Base-by-base conservation (phyloP, 1,140 invertebrate genomes). In the Bathynomus jamesi region DNA sequence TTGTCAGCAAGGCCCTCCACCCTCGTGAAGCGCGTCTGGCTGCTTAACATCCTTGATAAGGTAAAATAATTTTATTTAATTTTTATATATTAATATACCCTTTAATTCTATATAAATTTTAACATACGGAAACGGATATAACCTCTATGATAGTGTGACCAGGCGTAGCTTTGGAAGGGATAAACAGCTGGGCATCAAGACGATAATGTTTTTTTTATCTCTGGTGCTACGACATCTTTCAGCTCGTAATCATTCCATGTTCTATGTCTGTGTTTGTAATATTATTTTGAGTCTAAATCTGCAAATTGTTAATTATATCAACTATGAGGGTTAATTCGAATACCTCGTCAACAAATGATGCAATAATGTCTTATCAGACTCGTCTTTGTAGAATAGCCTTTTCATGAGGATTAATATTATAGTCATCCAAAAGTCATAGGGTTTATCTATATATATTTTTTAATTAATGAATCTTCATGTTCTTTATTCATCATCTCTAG, bases 281-380 rank as follows among this genome's bases (percentile, higher is more conserved):
- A 8, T 17, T 40, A 7, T 40, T 40, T 67, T 63, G 65, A 69
- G 71, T 69, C 71, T 73, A 68, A 68, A 68, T 17, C 67, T 73
- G 67, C 66, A 64, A 73, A 61, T 73, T 73, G 68, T 73, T 69
- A 70, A 70, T 24, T 65, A 72, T 67, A 64, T 73, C 64, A 40
- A 8, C 32, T 40, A 40, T 66, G 72, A 68, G 68, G 69, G 67
- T 46, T 67, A 73, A 60, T 70, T 68, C 65, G 69, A 70, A 67
- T 74, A 74, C 73, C 73, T 74, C 73, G 73, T 70, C 65, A 67
- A 70, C 73, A 74, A 73, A 70, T 70, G 73, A 74, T 74, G 73
- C 73, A 74, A 74, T 74, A 74, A 74, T 74, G 73, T 74, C 73
- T 74, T 74, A 74, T 74, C 69, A 53, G 73, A 74, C 69, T 74